These are phyloP conservation scores for Mirza zaza DNA, from an alignment of 2,113 vertebrate species.

Conservation along the genomic window DNA sequence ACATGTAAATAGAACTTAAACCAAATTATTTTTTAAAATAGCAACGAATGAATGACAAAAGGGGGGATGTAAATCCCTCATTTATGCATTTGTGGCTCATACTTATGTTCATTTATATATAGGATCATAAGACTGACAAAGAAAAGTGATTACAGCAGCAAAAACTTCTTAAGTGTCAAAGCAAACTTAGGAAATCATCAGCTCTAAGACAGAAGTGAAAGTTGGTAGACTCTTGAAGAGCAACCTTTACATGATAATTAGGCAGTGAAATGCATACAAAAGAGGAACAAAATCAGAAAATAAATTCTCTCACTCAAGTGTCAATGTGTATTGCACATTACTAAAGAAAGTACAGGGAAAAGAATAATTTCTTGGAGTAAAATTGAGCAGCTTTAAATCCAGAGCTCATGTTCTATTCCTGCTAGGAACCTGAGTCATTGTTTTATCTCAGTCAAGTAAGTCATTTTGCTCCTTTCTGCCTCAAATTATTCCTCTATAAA, in stretches of 20 bases:
- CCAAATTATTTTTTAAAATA: slow-evolving; percentile 46
- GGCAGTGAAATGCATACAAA: slow-evolving; percentile 49
- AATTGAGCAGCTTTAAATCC: slow-evolving; percentile 67
- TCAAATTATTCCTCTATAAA: slow-evolving; percentile 75
- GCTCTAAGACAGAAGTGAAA: slow-evolving; percentile 44
- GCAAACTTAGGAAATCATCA: slow-evolving; percentile 53
- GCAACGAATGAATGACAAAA: slow-evolving; percentile 13
- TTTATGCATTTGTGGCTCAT: background rate
- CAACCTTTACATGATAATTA: slow-evolving; percentile 61
- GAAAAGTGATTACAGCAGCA: slow-evolving; percentile 28
- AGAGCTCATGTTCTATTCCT: slow-evolving; percentile 72
- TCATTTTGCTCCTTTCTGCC: slow-evolving; percentile 71
- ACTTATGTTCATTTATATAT: slow-evolving; percentile 44
- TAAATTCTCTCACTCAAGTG: slow-evolving; percentile 59
- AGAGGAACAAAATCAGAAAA: slow-evolving; percentile 57
- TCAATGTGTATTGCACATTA: slow-evolving; percentile 62
- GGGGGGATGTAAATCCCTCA: background rate
- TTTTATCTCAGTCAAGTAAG: slow-evolving; percentile 74
- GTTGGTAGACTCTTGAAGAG: slow-evolving; percentile 26
- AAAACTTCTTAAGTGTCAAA: slow-evolving; percentile 21
- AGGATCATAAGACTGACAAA: slow-evolving; percentile 35
- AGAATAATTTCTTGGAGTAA: slow-evolving; percentile 55
- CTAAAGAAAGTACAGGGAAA: slow-evolving; percentile 56
- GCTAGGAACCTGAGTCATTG: slow-evolving; percentile 77
- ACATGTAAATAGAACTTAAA: background rate